Percentiles rank a stretch among this genome's conserved stretches.
Conservation (phyloP, 2,113 vertebrate genomes). For the Anoplopoma fimbria region DNA sequence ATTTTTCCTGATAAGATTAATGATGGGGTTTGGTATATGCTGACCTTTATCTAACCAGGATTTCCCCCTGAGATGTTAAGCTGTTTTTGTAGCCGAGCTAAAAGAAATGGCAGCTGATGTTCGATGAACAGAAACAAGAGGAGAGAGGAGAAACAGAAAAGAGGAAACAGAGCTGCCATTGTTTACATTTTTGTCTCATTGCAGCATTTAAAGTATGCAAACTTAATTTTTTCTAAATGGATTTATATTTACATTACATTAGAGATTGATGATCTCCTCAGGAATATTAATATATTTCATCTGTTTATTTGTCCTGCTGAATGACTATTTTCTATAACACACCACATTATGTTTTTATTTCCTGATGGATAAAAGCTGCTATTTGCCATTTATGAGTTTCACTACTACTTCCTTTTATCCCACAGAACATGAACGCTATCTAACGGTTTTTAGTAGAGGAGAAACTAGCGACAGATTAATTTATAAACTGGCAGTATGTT, state of each 20-base stretch:
- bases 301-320: no score
- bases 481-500: background rate
- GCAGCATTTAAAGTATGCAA: no score
- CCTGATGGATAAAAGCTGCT: no score
- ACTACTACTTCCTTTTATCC: background rate
- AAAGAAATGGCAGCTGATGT: background rate
- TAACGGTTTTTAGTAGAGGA: background rate
- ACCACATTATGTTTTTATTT: no score
- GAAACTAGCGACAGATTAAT: background rate
- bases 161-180: no score
- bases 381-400: background rate
- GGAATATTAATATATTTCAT: no score
- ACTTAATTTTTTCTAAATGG: no score
- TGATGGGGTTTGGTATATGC: background rate
- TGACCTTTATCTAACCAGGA: background rate
- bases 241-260: no score
- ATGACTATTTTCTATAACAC: background rate
- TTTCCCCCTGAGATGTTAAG: background rate
- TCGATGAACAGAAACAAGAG: background rate
- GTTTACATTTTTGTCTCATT: no score
- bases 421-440: background rate
- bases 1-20: background rate
- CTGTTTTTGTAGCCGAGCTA: background rate
- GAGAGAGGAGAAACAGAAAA: background rate
- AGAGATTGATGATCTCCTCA: no score